Conservation (phyloP, 2,113 vertebrate genomes). For the Anarrhichthys ocellatus region DNA sequence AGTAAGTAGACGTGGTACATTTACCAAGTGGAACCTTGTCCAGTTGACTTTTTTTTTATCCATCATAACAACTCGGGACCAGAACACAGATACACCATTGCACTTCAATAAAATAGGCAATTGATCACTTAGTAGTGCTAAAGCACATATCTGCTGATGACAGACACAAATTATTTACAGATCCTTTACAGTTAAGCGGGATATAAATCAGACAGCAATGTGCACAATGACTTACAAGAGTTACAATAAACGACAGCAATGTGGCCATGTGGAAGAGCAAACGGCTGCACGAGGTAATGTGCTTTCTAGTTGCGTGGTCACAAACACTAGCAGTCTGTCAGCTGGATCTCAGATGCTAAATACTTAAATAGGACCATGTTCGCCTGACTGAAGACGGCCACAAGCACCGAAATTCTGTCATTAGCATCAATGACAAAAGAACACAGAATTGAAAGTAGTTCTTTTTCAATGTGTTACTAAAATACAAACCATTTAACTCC, state of each 20-base stretch:
- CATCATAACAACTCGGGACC: constrained; percentile 18
- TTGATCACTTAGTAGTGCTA: constrained; percentile 10
- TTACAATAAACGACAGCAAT: constrained; percentile 25
- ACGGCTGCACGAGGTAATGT: constrained; percentile 16
- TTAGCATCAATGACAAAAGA: constrained; percentile 38
- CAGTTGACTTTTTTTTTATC: constrained; percentile 19
- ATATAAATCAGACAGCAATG: constrained; percentile 31
- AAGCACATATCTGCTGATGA: constrained; percentile 24
- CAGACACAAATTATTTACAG: neutral
- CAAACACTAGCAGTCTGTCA: constrained; percentile 50
- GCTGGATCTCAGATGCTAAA: constrained; percentile 44
- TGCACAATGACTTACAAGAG: constrained; percentile 14
- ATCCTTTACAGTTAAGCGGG: constrained; percentile 24
- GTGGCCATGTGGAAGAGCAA: constrained; percentile 32
- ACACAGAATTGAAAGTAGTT: constrained; percentile 19
- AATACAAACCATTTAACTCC: constrained; percentile 10
- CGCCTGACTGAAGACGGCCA: constrained; percentile 41
- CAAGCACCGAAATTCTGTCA: constrained; percentile 34
- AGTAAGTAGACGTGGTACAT: constrained; percentile 48
- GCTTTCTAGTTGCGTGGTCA: constrained; percentile 20
- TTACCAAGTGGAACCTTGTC: constrained; percentile 44
- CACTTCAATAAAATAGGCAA: constrained; percentile 22
- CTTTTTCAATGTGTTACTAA: constrained; percentile 20
- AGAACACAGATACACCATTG: constrained; percentile 9
- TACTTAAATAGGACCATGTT: constrained; percentile 33